Base-by-base conservation (phyloP, 2,888 invertebrate species). In the Acanthosoma haemorrhoidale region DNA sequence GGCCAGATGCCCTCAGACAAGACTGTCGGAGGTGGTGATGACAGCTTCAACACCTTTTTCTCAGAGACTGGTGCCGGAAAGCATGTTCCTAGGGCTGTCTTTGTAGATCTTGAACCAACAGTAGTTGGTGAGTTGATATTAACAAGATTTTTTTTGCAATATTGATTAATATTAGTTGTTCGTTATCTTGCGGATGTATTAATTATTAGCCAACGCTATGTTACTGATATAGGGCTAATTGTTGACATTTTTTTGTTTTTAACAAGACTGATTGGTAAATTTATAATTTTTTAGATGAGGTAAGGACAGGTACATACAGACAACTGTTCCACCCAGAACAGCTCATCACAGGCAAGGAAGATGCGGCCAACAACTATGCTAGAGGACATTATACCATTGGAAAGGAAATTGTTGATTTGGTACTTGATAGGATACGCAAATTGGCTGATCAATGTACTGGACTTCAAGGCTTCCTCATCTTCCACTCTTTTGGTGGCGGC, bases 41-140 rank as follows among this genome's bases (percentile, higher is more conserved):
- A 90, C 80, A 88, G 88, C 68, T 90, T 89, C 80, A 89, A 88
- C 80, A 89, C 89, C 9, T 90, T 90, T 81, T 90, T 90, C 81
- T 88, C 88, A 74, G 89, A 90, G 78, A 89, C 89, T 13, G 87
- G 87, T 13, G 84, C 88, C 0, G 90, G 89, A 25, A 90, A 95
- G 79, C 93, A 94, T 78, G 94, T 94, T 29, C 94, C 94, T 0
- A 83, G 94, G 68, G 92, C 90, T 0, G 90, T 94, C 39, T 93
- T 94, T 78, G 91, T 96, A 6, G 95, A 96, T 79, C 83, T 95
- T 76, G 95, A 96, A 79, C 95, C 95, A 70, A 94, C 94, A 75
- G 95, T 95, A 38, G 92, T 96, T 69, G 91, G 92, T 89, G 78
- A 83, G 84, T 78, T 67, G 39, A 21, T 58, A n/a, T 6, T 2